phyloP scores from a whole-genome alignment of 2,888 invertebrate species.

The Macrophya annulata region DNA sequence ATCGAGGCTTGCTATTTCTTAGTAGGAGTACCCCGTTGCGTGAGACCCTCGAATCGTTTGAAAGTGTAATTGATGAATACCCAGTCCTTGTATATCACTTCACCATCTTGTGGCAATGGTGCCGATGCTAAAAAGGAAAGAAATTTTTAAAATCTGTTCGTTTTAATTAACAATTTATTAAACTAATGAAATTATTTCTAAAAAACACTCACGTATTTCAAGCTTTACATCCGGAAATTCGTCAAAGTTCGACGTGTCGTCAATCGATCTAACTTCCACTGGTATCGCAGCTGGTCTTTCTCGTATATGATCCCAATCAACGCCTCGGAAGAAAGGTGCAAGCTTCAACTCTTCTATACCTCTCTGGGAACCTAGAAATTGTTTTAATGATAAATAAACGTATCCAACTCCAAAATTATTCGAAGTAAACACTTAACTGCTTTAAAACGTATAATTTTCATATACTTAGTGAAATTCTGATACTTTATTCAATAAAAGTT shows the following conservation, averaged over 20 bases:
- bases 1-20: slow-evolving; percentile 84
- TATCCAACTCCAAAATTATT: not conserved
- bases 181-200: not conserved
- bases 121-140: slow-evolving; percentile 87
- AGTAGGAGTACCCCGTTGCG: slow-evolving; percentile 92
- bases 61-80: slow-evolving; percentile 99
- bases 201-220: slow-evolving; percentile 94
- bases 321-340: slow-evolving; percentile 96
- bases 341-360: slow-evolving; percentile 97
- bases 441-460: not conserved
- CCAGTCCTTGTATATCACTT: slow-evolving; percentile 98
- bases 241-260: slow-evolving; percentile 99
- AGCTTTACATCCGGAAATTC: slow-evolving; percentile 99
- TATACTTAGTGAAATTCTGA: slow-evolving; percentile 14
- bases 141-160: slow-evolving; percentile 36
- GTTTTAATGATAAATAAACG: slow-evolving; percentile 71
- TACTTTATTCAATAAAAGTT: not conserved
- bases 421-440: not conserved
- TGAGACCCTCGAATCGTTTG: slow-evolving; percentile 98
- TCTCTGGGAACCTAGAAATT: slow-evolving; percentile 87
- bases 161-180: not conserved
- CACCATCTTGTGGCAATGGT: slow-evolving; percentile 94
- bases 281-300: slow-evolving; percentile 99
- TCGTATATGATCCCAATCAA: slow-evolving; percentile 99
- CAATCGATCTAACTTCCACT: slow-evolving; percentile 98